Evolutionary conservation across 2,888 invertebrate species (phyloP), one percentile per base, ranked within the genome.

Genomic region (Melanophora roralis): DNA sequence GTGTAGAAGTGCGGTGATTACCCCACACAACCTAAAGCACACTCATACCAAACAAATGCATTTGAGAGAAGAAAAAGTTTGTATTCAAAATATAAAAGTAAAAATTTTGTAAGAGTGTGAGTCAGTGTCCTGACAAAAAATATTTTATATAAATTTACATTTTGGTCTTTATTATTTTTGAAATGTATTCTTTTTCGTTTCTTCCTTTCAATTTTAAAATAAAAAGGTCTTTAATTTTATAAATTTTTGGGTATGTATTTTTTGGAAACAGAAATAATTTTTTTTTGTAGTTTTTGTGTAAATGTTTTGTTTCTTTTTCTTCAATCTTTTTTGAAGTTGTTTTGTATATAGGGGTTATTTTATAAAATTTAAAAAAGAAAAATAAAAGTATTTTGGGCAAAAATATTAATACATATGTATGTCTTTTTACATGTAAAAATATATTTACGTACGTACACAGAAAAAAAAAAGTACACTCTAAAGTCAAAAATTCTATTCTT

Each of bases 101-200:
- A 27, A 27, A 3, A 5, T 3, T 27, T 27, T 27, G 27, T 32
- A 45, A 27, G 47, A 27, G 60, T 34, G 55, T 43, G 64, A 36
- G 68, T 64, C 43, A 47, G 40, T 75, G 79, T 75, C 45, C 69
- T 55, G 64, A 67, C 75, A 79, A 72, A 27, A 65, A 40, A 72
- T 72, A 62, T 47, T 72, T 16, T 27, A 6, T 27, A 6, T 27
- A 76, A 72, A 73, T 76, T 76, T 72, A 43, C 57, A 6, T 55
- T 73, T 75, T 73, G 60, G 60, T 73, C 68, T 80, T 76, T 68
- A 59, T 68, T 68, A 36, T 62, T 80, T 64, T 57, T 45, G 60
- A 57, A 64, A 36, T 38, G 68, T 27, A 51, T 76, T 62, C 34
- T 40, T 49, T 64, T 59, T 16, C 2, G 3, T 62, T 71, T 43